Evolutionary conservation across 2,113 vertebrate species (phyloP), one percentile per base, ranked within the genome.

Genomic region (Piprites chloris): DNA sequence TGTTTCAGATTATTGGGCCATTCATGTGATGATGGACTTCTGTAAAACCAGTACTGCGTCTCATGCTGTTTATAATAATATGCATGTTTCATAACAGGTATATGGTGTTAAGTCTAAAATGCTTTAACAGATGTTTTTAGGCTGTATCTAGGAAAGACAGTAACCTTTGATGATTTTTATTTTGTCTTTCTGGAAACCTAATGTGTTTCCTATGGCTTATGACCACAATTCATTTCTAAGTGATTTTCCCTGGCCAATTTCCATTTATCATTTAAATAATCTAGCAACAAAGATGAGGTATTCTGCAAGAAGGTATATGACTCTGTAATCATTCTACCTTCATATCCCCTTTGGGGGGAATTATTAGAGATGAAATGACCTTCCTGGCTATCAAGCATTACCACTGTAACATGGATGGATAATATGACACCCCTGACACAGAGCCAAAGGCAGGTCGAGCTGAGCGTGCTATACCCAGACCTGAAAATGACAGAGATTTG

Each of bases 261-360:
- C 84, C 81, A 96, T 97, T 93, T 97, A 81, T 95, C 85, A 93
- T 97, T 97, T 93, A 96, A 91, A 90, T 97, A 97, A 96, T 97
- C 49, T 91, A 94, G 90, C 81, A 96, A 94, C 81, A 95, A 87
- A 96, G 78, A 96, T 96, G 90, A 95, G 66, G 50, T 97, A 87
- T 72, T 96, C 81, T 85, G 80, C 46, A 89, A 95, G 78, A 85
- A 94, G 73, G 66, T 83, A 55, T 90, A 77, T 93, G 94, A 76
- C 55, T 85, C 87, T 22, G 24, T 94, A 88, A 96, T 97, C 94
- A 96, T 93, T 97, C 89, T 96, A 50, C 67, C 94, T 96, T 97
- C 68, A 90, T 95, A 95, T 94, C 69, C 32, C 93, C 93, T 96
- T 85, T 95, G 85, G 82, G 92, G 96, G 89, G 94, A 96, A 89